A percentile compares a stretch with the other conserved stretches of the same genome.
Evolutionary conservation across 2,888 invertebrate genomes (phyloP).

Genomic region (Myathropa florea): DNA sequence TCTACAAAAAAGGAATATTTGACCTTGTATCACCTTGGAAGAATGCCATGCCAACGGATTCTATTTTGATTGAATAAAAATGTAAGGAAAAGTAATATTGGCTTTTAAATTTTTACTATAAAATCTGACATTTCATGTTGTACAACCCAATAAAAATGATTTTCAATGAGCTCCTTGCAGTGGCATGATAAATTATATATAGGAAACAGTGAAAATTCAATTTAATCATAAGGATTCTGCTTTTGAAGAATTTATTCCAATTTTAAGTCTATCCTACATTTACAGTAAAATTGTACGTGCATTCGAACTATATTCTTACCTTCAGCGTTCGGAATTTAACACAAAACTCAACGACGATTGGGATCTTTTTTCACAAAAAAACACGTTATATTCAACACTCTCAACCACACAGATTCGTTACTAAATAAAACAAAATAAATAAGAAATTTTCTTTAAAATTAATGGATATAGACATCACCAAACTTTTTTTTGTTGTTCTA

Average conservation of each 20-base stretch:
- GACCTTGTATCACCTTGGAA: no score
- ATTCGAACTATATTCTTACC: slow-evolving; percentile 46
- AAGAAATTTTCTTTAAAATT: not conserved
- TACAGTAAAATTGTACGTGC: slow-evolving; percentile 27
- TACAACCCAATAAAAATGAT: no score
- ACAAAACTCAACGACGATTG: not conserved
- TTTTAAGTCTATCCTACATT: not conserved
- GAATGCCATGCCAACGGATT: no score
- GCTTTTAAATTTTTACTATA: no score
- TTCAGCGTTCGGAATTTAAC: not conserved
- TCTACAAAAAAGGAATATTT: no score
- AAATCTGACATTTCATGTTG: no score
- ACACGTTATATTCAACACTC: not conserved
- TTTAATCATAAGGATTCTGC: no score
- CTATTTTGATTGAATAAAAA: no score
- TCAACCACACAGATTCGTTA: not conserved
- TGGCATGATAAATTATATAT: no score
- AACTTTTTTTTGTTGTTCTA: not conserved
- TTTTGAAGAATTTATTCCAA: not conserved
- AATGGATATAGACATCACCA: not conserved
- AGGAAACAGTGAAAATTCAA: no score
- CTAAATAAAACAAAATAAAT: not conserved
- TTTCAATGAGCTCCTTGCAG: no score
- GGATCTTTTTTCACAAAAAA: not conserved
- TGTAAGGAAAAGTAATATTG: no score